These are phyloP conservation scores for Acanthosoma haemorrhoidale DNA, from an alignment of 2,888 invertebrate genomes.

Conservation along the genomic window DNA sequence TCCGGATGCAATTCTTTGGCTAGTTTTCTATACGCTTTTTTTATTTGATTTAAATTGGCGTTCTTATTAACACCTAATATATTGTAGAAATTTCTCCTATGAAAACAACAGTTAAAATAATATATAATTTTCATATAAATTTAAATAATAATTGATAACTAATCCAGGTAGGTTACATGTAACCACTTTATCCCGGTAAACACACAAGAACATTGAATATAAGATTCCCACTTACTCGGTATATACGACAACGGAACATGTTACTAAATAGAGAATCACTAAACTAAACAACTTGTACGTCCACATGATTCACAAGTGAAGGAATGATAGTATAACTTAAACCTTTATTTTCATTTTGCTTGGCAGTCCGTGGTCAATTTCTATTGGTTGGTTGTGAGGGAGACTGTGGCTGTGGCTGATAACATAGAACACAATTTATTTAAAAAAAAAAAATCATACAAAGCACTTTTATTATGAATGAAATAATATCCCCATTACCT, in stretches of 20 bases:
- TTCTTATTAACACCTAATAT: constrained; percentile 80
- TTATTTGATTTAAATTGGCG: constrained; percentile 90
- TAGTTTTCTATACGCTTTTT: constrained; percentile 91
- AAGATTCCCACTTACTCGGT: constrained; percentile 10
- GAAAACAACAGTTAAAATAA: constrained; percentile 7
- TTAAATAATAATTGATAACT: not conserved
- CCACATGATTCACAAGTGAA: not conserved
- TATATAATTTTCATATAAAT: not conserved
- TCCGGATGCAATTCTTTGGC: constrained; percentile 98
- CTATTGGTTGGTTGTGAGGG: constrained; percentile 4
- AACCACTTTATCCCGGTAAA: not conserved
- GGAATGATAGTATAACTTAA: not conserved
- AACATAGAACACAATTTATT: too few relatives aligned
- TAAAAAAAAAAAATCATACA: too few relatives aligned
- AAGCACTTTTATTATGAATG: too few relatives aligned
- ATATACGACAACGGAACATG: not conserved
- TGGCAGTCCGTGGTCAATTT: constrained; percentile 19
- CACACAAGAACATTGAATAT: not conserved
- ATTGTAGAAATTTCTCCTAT: constrained; percentile 77
- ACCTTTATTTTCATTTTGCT: constrained; percentile 26
- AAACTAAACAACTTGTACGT: not conserved
- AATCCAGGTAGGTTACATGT: constrained; percentile 5
- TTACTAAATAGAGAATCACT: not conserved
- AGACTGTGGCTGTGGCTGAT: too few relatives aligned
- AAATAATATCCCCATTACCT: too few relatives aligned